Evolutionary conservation across 2,113 vertebrate genomes (phyloP).

Genomic region (Tyto alba): DNA sequence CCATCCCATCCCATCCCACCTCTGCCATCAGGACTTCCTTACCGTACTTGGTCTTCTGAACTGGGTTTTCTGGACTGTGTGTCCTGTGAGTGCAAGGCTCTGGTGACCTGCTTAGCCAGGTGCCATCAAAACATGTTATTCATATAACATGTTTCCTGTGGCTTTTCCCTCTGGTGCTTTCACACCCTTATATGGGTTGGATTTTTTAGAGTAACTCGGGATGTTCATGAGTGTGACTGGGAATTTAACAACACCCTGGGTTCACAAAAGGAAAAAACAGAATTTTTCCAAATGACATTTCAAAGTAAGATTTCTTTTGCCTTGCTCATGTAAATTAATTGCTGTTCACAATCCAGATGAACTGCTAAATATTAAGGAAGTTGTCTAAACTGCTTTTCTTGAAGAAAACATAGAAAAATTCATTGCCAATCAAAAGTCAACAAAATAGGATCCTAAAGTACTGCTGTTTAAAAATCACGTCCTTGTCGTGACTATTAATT

Average conservation of each 20-base stretch:
- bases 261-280: background rate
- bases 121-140: background rate
- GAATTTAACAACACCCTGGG: background rate
- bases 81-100: background rate
- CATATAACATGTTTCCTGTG: background rate
- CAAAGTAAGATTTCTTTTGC: background rate
- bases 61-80: background rate
- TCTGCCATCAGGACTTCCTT: background rate
- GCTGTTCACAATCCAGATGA: background rate
- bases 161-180: background rate
- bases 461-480: background rate
- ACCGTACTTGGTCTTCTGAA: background rate
- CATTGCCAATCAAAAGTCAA: background rate
- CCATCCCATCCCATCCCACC: background rate
- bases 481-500: background rate
- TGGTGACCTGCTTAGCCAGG: background rate
- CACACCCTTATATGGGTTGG: rapidly evolving
- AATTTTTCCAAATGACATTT: background rate
- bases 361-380: background rate
- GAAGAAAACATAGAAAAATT: background rate
- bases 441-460: background rate
- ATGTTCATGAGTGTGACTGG: background rate
- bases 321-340: background rate
- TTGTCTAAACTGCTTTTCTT: background rate
- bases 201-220: background rate